These are phyloP conservation scores for Pristionchus pacificus DNA, from an alignment of 1,140 invertebrate genomes.

Conservation along the genomic window DNA sequence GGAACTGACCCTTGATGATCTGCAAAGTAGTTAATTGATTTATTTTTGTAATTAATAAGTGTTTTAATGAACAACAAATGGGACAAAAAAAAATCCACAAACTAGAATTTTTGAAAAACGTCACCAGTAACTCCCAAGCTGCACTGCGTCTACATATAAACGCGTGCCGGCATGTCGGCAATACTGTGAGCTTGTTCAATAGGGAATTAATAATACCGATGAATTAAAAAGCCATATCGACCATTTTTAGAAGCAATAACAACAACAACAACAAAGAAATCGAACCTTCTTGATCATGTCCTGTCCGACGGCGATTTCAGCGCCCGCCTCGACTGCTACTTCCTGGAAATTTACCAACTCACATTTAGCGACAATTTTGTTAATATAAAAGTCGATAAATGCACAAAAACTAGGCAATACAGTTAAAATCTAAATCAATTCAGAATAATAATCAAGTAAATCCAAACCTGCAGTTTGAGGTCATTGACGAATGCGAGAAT, in stretches of 20 bases:
- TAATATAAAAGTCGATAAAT: too few relatives aligned
- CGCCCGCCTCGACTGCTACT: slow-evolving; percentile 44
- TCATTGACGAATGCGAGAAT: slow-evolving; percentile 51
- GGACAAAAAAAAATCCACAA: slow-evolving; percentile 11
- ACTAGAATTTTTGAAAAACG: neutral
- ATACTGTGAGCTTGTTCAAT: too few relatives aligned
- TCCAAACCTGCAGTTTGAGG: slow-evolving; percentile 19
- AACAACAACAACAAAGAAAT: too few relatives aligned
- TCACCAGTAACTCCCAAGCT: neutral
- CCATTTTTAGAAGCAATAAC: too few relatives aligned
- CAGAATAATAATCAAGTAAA: neutral
- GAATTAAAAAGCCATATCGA: too few relatives aligned
- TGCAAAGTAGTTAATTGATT: slow-evolving; percentile 16
- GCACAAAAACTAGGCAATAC: too few relatives aligned
- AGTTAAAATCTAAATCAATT: neutral
- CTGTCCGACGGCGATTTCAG: slow-evolving; percentile 51
- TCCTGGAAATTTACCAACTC: slow-evolving; percentile 41
- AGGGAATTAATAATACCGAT: too few relatives aligned
- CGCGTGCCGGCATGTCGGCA: too few relatives aligned
- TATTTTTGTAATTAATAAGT: slow-evolving; percentile 28
- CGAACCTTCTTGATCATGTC: slow-evolving; percentile 53
- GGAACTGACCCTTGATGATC: slow-evolving; percentile 55
- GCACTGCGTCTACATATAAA: slow-evolving; percentile 6
- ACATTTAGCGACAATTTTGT: too few relatives aligned
- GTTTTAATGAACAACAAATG: too few relatives aligned